phyloP scores from a whole-genome alignment of 2,113 vertebrate species.

The Eptesicus fuscus region DNA sequence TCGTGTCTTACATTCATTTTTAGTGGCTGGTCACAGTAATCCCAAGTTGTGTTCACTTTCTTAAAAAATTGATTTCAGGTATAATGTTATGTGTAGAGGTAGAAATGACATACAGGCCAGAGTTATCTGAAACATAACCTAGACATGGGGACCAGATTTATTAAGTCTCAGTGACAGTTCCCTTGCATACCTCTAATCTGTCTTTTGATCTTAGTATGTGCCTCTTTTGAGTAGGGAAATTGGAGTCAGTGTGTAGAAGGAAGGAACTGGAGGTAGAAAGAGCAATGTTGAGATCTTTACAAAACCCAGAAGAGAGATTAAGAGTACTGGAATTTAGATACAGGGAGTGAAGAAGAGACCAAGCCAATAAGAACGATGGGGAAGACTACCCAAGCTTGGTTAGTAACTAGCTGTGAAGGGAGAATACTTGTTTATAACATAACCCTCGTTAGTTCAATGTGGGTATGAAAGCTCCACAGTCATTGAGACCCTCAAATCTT shows the following conservation, averaged over 20 bases:
- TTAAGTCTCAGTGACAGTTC: neutral
- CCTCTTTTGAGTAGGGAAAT: neutral
- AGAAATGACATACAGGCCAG: neutral
- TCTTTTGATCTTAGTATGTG: neutral
- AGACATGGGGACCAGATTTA: neutral
- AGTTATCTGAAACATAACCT: neutral
- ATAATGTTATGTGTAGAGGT: neutral
- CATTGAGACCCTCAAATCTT: neutral
- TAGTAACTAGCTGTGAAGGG: neutral
- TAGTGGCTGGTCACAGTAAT: neutral
- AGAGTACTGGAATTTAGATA: neutral
- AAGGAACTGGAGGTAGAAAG: neutral
- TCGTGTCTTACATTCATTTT: neutral
- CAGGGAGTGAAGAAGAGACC: neutral
- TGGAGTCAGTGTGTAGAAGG: neutral
- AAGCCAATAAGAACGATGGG: too few relatives aligned
- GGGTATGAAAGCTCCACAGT: fast-evolving
- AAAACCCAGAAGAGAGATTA: neutral
- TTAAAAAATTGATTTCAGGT: neutral
- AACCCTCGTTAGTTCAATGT: neutral
- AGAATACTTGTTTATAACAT: neutral
- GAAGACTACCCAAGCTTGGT: neutral
- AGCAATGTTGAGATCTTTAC: neutral
- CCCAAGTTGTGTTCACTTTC: neutral
- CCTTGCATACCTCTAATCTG: neutral